A percentile compares a stretch with the other conserved stretches of the same genome.
Conservation (phyloP, 2,888 invertebrate species). For the Ephialtes manifestator region DNA sequence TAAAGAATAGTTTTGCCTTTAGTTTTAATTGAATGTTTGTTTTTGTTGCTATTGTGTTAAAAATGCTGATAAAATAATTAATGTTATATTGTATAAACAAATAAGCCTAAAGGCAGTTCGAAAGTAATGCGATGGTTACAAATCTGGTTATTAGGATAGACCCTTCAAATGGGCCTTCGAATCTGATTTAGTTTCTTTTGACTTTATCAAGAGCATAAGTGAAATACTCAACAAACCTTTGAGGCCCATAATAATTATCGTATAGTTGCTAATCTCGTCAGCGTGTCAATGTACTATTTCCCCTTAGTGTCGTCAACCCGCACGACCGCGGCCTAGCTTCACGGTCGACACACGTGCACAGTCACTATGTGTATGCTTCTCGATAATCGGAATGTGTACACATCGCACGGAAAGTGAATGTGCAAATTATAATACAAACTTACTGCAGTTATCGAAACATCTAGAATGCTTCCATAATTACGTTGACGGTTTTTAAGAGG, state of each 20-base stretch:
- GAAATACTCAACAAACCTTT: conserved; percentile 47
- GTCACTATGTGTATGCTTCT: conserved; percentile 1
- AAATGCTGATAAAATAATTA: no score
- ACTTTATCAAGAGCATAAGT: conserved; percentile 33
- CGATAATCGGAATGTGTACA: conserved; percentile 44
- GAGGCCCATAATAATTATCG: conserved; percentile 60
- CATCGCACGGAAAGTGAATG: conserved; percentile 31
- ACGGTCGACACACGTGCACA: conserved; percentile 20
- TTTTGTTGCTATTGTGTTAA: no score
- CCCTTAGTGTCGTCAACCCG: conserved; percentile 61
- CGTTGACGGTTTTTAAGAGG: background rate
- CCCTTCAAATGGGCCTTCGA: conserved; percentile 5
- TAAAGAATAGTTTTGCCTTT: no score
- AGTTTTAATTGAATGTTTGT: no score
- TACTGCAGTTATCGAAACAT: conserved; percentile 12
- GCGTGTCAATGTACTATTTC: conserved; percentile 60
- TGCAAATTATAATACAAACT: conserved; percentile 47
- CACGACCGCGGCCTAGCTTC: conserved; percentile 18
- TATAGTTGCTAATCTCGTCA: conserved; percentile 64
- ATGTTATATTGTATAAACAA: no score
- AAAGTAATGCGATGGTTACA: background rate
- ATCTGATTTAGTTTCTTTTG: background rate
- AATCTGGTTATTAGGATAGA: background rate
- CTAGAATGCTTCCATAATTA: background rate
- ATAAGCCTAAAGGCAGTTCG: no score